phyloP scores from a whole-genome alignment of 2,797 vertebrate genomes.

The Aeoliscus strigatus region DNA sequence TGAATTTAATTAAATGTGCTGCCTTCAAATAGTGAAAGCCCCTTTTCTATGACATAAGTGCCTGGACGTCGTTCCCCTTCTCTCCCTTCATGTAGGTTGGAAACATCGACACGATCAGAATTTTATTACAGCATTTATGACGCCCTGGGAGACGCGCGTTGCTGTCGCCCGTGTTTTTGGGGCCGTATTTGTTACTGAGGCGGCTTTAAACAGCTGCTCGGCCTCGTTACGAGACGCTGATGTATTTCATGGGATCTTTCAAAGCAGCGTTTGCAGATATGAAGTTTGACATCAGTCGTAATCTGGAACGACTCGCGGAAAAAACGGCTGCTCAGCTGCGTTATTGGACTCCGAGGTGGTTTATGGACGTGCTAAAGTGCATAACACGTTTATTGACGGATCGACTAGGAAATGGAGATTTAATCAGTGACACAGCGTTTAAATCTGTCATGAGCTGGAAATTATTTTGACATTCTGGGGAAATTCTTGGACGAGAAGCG shows the following conservation, averaged over 20 bases:
- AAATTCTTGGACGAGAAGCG: no score
- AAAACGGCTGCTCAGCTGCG: slow-evolving; percentile 41
- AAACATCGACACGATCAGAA: slow-evolving; percentile 55
- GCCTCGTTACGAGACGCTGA: slow-evolving; percentile 25
- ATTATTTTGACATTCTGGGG: no score
- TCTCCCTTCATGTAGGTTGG: slow-evolving; percentile 37
- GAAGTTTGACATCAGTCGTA: slow-evolving; percentile 34
- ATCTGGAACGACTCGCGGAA: slow-evolving; percentile 40
- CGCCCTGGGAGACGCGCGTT: slow-evolving; percentile 40
- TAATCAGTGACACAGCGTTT: no score
- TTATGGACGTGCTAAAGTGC: slow-evolving; percentile 35
- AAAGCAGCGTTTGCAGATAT: slow-evolving; percentile 43
- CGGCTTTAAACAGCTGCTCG: slow-evolving; percentile 46
- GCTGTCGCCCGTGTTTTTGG: slow-evolving; percentile 44
- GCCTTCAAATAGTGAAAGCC: no score
- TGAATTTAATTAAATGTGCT: slow-evolving; percentile 24
- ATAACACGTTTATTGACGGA: no score
- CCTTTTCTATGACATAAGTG: slow-evolving; percentile 24
- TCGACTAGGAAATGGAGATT: no score
- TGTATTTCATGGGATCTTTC: slow-evolving; percentile 36
- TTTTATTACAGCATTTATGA: slow-evolving; percentile 59
- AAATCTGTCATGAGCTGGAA: no score
- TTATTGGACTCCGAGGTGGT: slow-evolving; percentile 32
- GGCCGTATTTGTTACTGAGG: slow-evolving; percentile 37
- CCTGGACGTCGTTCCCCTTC: slow-evolving; percentile 11